phyloP scores from a whole-genome alignment of 2,113 vertebrate species.

The Vidua macroura region DNA sequence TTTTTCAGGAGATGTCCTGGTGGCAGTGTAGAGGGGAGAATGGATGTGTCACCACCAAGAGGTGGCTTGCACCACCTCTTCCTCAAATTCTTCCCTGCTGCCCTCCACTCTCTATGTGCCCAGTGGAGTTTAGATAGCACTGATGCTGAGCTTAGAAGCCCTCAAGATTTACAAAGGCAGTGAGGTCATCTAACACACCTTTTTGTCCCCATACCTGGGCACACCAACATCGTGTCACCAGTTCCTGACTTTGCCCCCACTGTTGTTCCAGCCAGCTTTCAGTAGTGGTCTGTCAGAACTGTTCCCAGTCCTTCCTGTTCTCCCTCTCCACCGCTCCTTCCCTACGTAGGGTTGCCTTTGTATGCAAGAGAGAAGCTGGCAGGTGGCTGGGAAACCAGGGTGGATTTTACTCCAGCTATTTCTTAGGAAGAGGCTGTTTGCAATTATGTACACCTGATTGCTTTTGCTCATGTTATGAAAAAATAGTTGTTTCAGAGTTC shows the following conservation, averaged over 20 bases:
- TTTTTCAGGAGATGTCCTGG: neutral
- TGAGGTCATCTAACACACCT: fast-evolving
- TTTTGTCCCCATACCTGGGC: neutral
- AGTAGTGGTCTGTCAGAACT: neutral
- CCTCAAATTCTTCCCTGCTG: neutral
- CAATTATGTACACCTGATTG: neutral
- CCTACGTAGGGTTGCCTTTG: neutral
- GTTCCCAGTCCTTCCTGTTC: neutral
- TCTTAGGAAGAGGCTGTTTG: neutral
- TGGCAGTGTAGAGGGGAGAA: neutral
- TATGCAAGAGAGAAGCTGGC: neutral
- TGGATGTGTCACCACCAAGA: neutral
- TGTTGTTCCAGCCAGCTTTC: neutral
- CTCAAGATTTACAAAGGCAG: neutral
- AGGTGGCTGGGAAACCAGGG: neutral
- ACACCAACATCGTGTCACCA: neutral
- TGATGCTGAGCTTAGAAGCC: neutral
- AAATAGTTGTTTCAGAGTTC: too few relatives aligned
- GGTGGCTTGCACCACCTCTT: neutral
- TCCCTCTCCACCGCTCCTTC: neutral
- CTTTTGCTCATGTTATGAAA: neutral
- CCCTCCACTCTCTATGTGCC: neutral
- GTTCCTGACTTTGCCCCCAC: neutral
- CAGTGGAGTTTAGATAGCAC: neutral
- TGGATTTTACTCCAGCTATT: neutral